A percentile compares a stretch with the other conserved stretches of the same genome.
Evolutionary conservation across 2,888 invertebrate genomes (phyloP).

Genomic region (Lasius platythorax): DNA sequence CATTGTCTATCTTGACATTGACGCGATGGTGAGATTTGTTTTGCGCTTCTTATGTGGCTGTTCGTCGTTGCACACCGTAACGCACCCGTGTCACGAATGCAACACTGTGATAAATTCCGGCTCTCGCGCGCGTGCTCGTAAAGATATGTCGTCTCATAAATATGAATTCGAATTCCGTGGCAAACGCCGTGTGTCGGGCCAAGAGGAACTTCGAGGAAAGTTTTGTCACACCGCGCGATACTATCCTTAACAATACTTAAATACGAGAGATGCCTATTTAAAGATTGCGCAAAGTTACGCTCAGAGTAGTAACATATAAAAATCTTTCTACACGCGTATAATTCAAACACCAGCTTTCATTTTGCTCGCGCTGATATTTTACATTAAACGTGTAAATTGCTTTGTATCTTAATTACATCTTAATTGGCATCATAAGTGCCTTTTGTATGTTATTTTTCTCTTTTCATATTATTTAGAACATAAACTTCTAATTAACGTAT

Average conservation of each 20-base stretch:
- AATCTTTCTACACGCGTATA: not conserved
- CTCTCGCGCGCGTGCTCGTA: conserved; percentile 58
- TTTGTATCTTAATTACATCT: not conserved
- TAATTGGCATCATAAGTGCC: not conserved
- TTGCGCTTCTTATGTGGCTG: conserved; percentile 59
- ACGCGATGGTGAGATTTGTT: conserved; percentile 72
- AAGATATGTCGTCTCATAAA: conserved; percentile 52
- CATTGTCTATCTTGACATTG: conserved; percentile 79
- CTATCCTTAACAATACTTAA: not conserved
- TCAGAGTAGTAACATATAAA: not conserved
- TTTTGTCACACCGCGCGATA: conserved; percentile 1
- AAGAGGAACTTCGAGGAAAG: conserved; percentile 33
- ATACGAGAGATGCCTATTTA: not conserved
- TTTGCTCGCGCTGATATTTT: not conserved
- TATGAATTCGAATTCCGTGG: conserved; percentile 47
- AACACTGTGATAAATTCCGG: conserved; percentile 68
- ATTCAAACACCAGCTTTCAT: not conserved
- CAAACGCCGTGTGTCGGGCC: conserved; percentile 14
- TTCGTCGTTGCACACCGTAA: conserved; percentile 25
- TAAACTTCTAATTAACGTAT: not conserved
- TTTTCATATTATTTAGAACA: not conserved
- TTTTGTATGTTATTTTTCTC: not conserved
- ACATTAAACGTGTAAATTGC: not conserved
- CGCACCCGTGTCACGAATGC: conserved; percentile 61
- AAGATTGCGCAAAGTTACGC: not conserved